Evolutionary conservation across 2,113 vertebrate species (phyloP), one percentile per base, ranked within the genome.

Genomic region (Verasper variegatus): DNA sequence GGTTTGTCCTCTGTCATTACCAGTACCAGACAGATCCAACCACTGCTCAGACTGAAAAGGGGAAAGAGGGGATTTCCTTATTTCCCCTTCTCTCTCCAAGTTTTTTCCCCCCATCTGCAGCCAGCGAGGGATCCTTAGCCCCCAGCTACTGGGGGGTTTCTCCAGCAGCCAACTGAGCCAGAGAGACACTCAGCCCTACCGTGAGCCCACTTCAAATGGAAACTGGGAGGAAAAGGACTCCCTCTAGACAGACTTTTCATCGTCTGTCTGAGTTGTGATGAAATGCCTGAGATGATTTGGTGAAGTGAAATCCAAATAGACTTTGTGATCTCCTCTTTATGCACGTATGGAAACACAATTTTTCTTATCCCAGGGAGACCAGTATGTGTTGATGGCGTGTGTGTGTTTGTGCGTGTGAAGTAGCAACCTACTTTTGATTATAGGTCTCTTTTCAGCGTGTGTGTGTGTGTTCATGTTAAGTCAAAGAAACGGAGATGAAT

Each of bases 151-250:
- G 65, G 68, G 76, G 83, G 83, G 61, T 81, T 90, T 74, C 82
- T 74, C 79, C 58, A 66, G 68, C 69, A 71, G 65, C 77, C 56
- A 65, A 42, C 70, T 71, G 61, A 80, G 80, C 84, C 71, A 85
- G 65, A 45, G 65, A 87, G 81, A 88, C 81, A 79, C 78, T 85
- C 59, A 63, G 81, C 74, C 69, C 59, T 4, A 21, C 80, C 78
- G 82, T 84, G 79, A 84, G 90, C 78, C 76, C 37, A 76, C 86
- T 86, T 91, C 82, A 90, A 84, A 91, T 82, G 71, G 71, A 88
- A 84, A 82, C 67, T 49, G 24, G 31, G 69, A 76, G 75, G 66
- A 81, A 57, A 76, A 59, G 64, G 55, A 58, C 68, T 83, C 85
- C 85, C 88, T 69, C 31, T 76, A 86, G 85, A 52, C 81, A 60